Conservation (phyloP, 30 jellyfish, hydroid and myxozoan species). For the Turritopsis dohrnii region DNA sequence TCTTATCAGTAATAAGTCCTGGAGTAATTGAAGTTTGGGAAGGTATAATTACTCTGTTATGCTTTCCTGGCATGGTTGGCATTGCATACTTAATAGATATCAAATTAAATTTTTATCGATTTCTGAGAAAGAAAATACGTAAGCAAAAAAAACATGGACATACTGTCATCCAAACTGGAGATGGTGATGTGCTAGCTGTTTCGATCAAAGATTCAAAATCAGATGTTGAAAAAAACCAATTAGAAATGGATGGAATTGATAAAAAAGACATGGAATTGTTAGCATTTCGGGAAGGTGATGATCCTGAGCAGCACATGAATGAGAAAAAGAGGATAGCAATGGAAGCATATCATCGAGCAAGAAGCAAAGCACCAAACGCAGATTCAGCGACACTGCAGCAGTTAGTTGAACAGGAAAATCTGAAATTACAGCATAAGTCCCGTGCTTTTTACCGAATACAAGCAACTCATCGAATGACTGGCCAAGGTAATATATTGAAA, state of each 20-base stretch:
- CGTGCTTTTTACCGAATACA: conserved; percentile 98
- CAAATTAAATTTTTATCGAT: conserved; percentile 79
- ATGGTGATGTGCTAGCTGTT: conserved; percentile 92
- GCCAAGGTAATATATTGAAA: conserved; percentile 91
- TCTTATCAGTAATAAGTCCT: conserved; percentile 73
- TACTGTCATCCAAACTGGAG: conserved; percentile 95
- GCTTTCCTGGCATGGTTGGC: conserved; percentile 81
- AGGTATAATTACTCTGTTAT: conserved; percentile 82
- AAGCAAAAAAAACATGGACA: conserved; percentile 87
- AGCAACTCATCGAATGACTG: conserved; percentile 97
- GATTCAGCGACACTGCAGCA: conserved; percentile 87
- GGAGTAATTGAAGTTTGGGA: conserved; percentile 98
- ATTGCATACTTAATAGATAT: conserved; percentile 85
- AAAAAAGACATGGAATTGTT: conserved; percentile 55
- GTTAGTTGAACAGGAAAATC: conserved; percentile 94
- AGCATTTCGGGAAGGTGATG: conserved; percentile 65
- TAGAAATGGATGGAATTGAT: conserved; percentile 47
- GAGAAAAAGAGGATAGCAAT: conserved; percentile 82
- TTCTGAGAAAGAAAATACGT: conserved; percentile 79
- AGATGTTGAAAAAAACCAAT: conserved; percentile 73
- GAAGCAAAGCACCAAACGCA: conserved; percentile 90
- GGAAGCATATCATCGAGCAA: conserved; percentile 99
- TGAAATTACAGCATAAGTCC: conserved; percentile 92
- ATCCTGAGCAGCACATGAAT: conserved; percentile 39
- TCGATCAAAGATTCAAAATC: conserved; percentile 49